A percentile compares a stretch with the other conserved stretches of the same genome.
These are phyloP conservation scores for Arrhamphus sclerolepis DNA, from an alignment of 2,797 vertebrate species.

Conservation along the genomic window DNA sequence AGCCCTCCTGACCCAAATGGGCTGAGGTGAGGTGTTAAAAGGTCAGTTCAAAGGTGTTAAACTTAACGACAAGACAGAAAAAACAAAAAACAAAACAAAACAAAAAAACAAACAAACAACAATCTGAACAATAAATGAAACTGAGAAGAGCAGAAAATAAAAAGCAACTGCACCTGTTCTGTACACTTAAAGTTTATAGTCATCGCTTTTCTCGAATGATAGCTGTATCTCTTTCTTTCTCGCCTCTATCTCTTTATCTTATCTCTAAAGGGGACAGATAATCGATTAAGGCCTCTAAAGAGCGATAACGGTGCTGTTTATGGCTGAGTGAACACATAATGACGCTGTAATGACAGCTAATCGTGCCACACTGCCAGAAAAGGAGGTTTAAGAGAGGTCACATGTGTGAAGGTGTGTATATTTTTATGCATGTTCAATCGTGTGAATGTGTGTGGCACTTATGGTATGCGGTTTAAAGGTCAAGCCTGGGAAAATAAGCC, in stretches of 20 bases:
- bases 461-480: conserved; percentile 61
- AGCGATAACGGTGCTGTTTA: conserved; percentile 70
- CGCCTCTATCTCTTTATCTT: conserved; percentile 61
- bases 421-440: conserved; percentile 46
- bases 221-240: conserved; percentile 40
- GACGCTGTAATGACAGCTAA: conserved; percentile 69
- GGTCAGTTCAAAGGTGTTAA: conserved; percentile 22
- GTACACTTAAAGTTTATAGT: conserved; percentile 1
- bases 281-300: conserved; percentile 56
- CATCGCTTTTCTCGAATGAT: conserved; percentile 31
- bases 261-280: conserved; percentile 52
- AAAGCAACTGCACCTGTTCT: background rate
- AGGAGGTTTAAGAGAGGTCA: conserved; percentile 65
- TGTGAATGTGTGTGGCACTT: conserved; percentile 37
- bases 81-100: background rate
- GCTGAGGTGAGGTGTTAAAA: conserved; percentile 29
- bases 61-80: conserved; percentile 2
- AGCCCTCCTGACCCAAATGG: conserved; percentile 24
- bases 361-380: conserved; percentile 63
- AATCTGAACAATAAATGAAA: conserved; percentile 8
- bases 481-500: conserved; percentile 69
- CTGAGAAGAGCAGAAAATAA: background rate
- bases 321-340: conserved; percentile 66
- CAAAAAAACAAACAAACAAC: too few species aligned
- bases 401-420: conserved; percentile 65